Conservation (phyloP, 2,113 vertebrate species). For the Poecile atricapillus region DNA sequence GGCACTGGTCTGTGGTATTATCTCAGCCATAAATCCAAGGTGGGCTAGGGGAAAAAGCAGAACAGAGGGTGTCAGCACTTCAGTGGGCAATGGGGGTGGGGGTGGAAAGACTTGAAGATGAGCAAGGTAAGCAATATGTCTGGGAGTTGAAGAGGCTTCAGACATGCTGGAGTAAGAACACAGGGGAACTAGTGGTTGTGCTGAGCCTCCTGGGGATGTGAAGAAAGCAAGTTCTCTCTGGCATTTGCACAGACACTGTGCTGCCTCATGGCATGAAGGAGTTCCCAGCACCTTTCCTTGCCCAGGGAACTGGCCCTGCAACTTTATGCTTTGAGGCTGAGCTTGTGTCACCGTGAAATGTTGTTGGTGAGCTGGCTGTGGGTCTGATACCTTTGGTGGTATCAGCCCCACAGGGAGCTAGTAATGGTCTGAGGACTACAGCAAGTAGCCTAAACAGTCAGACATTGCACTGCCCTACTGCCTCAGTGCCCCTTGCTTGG, state of each 20-base stretch:
- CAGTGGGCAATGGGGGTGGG: background rate
- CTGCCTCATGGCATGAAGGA: background rate
- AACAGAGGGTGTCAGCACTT: background rate
- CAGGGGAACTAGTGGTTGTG: background rate
- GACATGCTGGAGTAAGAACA: background rate
- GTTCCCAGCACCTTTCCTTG: background rate
- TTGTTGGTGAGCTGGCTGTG: background rate
- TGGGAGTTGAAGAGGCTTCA: background rate
- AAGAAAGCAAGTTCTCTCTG: background rate
- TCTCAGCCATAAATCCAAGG: background rate
- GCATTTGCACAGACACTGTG: background rate
- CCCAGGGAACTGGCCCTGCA: background rate
- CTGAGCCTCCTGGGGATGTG: background rate
- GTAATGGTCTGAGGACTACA: background rate
- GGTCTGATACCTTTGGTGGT: background rate
- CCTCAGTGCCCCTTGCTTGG: background rate
- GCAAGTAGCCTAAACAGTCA: background rate
- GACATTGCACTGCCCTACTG: background rate
- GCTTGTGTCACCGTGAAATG: background rate
- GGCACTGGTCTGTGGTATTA: background rate
- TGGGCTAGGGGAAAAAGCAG: background rate
- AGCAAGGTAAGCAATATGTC: background rate
- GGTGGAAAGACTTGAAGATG: background rate
- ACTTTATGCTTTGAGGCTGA: background rate
- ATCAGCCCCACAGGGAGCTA: background rate